Evolutionary conservation across 1,140 invertebrate genomes (phyloP).

Genomic region (Apis florea): DNA sequence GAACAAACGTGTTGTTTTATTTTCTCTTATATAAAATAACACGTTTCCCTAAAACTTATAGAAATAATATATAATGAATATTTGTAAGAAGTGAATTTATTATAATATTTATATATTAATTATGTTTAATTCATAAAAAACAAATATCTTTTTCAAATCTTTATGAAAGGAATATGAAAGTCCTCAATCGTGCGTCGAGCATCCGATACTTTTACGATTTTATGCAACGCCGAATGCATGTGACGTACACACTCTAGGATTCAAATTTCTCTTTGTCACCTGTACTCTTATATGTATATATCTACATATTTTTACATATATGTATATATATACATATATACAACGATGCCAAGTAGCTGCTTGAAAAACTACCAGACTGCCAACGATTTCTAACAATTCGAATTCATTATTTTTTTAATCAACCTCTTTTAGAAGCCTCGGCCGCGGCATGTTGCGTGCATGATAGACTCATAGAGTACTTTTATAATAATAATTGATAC

Average conservation of each 20-base stretch:
- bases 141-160: accelerated
- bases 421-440: slow-evolving; percentile 19
- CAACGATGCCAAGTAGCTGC: slow-evolving; percentile 61
- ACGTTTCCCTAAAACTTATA: background rate
- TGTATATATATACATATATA: slow-evolving; percentile 26
- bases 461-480: slow-evolving; percentile 36
- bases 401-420: background rate
- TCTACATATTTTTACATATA: background rate
- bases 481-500: background rate
- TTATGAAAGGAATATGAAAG: slow-evolving; percentile 34
- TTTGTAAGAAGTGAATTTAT: too few relatives aligned
- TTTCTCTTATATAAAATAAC: background rate
- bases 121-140: too few relatives aligned
- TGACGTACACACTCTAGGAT: slow-evolving; percentile 78
- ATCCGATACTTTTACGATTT: slow-evolving; percentile 53
- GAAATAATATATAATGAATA: background rate
- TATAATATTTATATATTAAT: too few relatives aligned
- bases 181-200: slow-evolving; percentile 42
- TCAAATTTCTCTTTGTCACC: slow-evolving; percentile 74
- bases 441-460: slow-evolving; percentile 42
- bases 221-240: slow-evolving; percentile 67
- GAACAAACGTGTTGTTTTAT: background rate
- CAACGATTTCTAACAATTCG: slow-evolving; percentile 9
- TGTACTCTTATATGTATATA: slow-evolving; percentile 45
- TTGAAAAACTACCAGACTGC: slow-evolving; percentile 63